Evolutionary conservation across 2,113 vertebrate genomes (phyloP).

Genomic region (Anarhynchus alexandrinus): DNA sequence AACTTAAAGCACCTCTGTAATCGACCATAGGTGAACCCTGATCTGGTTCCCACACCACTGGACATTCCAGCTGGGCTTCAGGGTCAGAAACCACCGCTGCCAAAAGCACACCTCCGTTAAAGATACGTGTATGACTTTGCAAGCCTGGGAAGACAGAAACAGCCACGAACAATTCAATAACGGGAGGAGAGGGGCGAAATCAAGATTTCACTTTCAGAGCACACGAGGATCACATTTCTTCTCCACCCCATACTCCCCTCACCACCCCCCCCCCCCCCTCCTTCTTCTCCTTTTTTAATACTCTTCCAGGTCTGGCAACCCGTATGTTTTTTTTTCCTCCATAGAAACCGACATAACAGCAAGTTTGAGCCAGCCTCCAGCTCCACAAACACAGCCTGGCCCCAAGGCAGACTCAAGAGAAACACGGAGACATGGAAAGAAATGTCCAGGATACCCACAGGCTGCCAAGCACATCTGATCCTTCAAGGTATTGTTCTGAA

Average conservation of each 20-base stretch:
- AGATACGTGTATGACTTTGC: not conserved
- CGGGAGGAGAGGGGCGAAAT: not conserved
- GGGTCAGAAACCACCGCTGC: not conserved
- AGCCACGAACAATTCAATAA: conserved; percentile 38
- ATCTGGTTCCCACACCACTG: not conserved
- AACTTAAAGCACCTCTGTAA: not conserved
- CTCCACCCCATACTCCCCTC: conserved; percentile 26
- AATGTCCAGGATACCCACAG: conserved; percentile 28
- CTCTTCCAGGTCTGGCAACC: conserved; percentile 76
- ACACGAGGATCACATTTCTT: conserved; percentile 74
- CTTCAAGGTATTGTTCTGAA: conserved; percentile 1
- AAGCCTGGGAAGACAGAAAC: conserved; percentile 36
- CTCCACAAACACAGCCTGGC: conserved; percentile 81
- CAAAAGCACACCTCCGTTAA: not conserved
- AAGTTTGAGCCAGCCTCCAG: conserved; percentile 81
- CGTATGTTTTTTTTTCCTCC: conserved; percentile 87
- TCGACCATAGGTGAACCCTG: not conserved
- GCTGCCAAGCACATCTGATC: conserved; percentile 55
- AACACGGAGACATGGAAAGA: conserved; percentile 19
- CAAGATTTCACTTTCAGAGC: conserved; percentile 75
- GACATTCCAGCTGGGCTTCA: not conserved
- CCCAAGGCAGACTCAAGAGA: conserved; percentile 60
- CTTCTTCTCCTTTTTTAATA: conserved; percentile 65
- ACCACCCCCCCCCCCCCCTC: not conserved
- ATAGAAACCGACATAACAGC: conserved; percentile 95